Evolutionary conservation across 2,888 invertebrate genomes (phyloP).

Genomic region (Keiferia lycopersicella): DNA sequence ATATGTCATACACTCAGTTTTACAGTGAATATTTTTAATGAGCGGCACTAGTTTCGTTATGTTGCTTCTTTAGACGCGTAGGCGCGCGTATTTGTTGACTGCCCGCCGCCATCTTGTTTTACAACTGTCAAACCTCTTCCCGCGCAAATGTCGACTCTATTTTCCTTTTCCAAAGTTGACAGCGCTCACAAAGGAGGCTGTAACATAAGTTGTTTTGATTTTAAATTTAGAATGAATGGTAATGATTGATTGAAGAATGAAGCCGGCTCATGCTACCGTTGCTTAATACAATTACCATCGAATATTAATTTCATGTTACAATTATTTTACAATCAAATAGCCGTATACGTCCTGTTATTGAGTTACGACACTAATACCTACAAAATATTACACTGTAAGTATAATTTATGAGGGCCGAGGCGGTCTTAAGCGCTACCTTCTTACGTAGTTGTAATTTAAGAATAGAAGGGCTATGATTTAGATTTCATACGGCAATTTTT

Average conservation of each 20-base stretch:
- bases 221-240: conserved; percentile 27
- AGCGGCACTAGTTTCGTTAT: too few species aligned
- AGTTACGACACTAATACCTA: conserved; percentile 6
- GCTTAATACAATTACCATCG: conserved; percentile 30
- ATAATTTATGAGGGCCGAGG: conserved; percentile 22
- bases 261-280: conserved; percentile 38
- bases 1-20: too few species aligned
- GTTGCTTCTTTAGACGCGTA: conserved; percentile 44
- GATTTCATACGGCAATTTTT: neutral
- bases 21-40: too few species aligned
- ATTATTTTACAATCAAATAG: conserved; percentile 23
- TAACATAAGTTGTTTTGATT: conserved; percentile 20
- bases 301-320: conserved; percentile 32
- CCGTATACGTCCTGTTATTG: conserved; percentile 15
- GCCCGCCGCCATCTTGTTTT: conserved; percentile 31
- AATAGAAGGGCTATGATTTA: neutral
- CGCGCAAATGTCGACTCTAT: conserved; percentile 13
- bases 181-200: neutral
- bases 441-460: neutral
- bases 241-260: conserved; percentile 43
- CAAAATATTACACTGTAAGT: conserved; percentile 31
- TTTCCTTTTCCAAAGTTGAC: conserved; percentile 5
- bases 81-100: conserved; percentile 41
- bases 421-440: conserved; percentile 6
- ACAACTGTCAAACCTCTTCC: conserved; percentile 20